Percentiles rank a stretch among this genome's conserved stretches.
These are phyloP conservation scores for Philypnodon macrostomus DNA, from an alignment of 2,797 vertebrate species.

Conservation along the genomic window DNA sequence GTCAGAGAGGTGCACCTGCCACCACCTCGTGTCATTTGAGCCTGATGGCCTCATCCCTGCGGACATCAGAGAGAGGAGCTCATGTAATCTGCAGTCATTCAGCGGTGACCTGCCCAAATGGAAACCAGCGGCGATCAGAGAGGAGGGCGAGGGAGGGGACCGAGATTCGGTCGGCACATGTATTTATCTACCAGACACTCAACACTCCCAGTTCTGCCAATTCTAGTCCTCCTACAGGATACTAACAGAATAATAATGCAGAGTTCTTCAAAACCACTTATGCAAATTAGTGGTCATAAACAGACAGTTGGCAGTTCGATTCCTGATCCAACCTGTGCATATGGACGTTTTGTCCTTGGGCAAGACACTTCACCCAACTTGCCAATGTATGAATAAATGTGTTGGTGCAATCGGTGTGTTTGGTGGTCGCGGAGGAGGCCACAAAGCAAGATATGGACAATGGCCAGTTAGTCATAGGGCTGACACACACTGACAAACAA, in stretches of 20 bases:
- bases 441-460: no score
- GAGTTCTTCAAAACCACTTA: slow-evolving; percentile 19
- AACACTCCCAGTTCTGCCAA: slow-evolving; percentile 30
- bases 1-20: slow-evolving; percentile 50
- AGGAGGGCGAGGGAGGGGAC: slow-evolving; percentile 19
- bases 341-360: no score
- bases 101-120: slow-evolving; percentile 64
- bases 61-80: slow-evolving; percentile 48
- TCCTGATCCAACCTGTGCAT: no score
- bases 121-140: slow-evolving; percentile 36
- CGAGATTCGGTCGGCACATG: slow-evolving; percentile 42
- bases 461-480: no score
- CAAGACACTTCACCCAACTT: no score
- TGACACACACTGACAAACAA: no score
- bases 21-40: slow-evolving; percentile 59
- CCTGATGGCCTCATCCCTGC: slow-evolving; percentile 60
- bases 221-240: slow-evolving; percentile 12
- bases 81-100: slow-evolving; percentile 66
- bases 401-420: no score
- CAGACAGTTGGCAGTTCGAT: no score
- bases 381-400: no score
- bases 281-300: no score
- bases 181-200: slow-evolving; percentile 61
- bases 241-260: slow-evolving; percentile 11
- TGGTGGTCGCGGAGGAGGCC: no score